Conservation (phyloP, 2,113 vertebrate species). For the Sylvia atricapilla region DNA sequence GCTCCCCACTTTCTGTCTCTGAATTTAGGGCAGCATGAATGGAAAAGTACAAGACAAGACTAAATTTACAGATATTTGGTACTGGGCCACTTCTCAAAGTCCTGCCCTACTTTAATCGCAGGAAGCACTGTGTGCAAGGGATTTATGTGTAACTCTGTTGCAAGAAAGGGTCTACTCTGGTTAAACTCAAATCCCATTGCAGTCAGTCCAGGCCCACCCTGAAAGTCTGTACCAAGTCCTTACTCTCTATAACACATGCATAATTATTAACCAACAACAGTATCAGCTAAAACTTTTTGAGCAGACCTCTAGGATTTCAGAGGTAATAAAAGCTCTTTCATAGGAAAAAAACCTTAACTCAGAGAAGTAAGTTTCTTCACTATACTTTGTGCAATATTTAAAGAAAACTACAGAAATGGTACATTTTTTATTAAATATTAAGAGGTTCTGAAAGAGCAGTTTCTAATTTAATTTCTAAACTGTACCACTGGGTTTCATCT, state of each 20-base stretch:
- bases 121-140: neutral
- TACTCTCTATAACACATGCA: neutral
- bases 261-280: neutral
- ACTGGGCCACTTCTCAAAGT: neutral
- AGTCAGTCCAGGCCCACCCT: neutral
- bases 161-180: neutral
- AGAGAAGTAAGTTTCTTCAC: neutral
- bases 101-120: neutral
- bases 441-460: neutral
- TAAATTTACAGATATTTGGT: neutral
- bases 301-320: neutral
- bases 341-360: neutral
- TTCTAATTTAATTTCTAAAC: conserved; percentile 27
- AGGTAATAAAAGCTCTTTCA: neutral
- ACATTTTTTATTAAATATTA: neutral
- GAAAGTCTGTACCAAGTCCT: neutral
- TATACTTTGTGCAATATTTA: neutral
- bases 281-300: neutral
- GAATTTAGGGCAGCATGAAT: neutral
- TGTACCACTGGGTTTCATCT: neutral
- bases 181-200: neutral
- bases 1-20: neutral
- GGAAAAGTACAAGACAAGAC: neutral
- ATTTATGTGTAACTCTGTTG: neutral
- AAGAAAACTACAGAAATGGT: neutral